phyloP scores from a whole-genome alignment of 1,140 invertebrate species.

The Drosophila neocordata region DNA sequence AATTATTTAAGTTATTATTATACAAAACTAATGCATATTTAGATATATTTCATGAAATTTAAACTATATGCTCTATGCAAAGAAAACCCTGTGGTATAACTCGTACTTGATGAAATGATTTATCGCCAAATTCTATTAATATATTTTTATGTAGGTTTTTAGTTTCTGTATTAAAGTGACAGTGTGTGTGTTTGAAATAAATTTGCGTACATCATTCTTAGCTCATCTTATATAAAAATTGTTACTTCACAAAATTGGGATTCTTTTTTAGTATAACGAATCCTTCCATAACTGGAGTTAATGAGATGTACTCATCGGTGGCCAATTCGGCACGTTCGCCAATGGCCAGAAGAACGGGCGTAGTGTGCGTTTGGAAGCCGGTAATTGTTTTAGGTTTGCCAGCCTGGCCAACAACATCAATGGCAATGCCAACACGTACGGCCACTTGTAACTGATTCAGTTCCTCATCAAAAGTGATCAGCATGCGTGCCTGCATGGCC shows the following conservation, averaged over 20 bases:
- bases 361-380: constrained; percentile 99
- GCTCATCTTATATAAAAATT: constrained; percentile 20
- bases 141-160: neutral
- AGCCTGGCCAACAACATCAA: constrained; percentile 99
- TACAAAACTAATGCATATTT: too few relatives aligned
- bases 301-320: constrained; percentile 97
- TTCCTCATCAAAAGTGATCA: constrained; percentile 99
- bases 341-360: constrained; percentile 97
- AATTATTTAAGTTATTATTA: too few relatives aligned
- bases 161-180: constrained; percentile 10
- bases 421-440: constrained; percentile 98
- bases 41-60: too few relatives aligned
- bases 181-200: constrained; percentile 5
- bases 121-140: constrained; percentile 7
- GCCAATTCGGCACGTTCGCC: constrained; percentile 99
- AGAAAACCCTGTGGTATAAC: neutral
- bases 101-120: constrained; percentile 3
- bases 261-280: constrained; percentile 99
- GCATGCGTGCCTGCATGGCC: constrained; percentile 99
- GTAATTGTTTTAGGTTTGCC: constrained; percentile 99
- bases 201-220: constrained; percentile 7
- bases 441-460: constrained; percentile 96
- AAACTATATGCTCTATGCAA: neutral
- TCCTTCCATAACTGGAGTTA: constrained; percentile 99
- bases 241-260: constrained; percentile 81